These are phyloP conservation scores for Phrynosoma platyrhinos DNA, from an alignment of 2,113 vertebrate species.

Conservation along the genomic window DNA sequence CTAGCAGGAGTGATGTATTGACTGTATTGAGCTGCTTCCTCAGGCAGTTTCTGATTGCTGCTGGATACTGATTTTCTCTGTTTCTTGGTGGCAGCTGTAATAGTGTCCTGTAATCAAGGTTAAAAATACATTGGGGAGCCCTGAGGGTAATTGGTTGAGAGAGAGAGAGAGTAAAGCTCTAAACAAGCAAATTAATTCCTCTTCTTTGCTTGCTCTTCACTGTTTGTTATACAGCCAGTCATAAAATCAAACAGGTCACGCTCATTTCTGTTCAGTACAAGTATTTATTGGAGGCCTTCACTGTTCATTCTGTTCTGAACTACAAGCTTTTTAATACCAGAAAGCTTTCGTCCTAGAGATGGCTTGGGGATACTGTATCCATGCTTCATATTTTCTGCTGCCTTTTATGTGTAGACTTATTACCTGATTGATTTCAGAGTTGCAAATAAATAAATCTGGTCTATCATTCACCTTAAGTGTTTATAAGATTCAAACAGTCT, in stretches of 20 bases:
- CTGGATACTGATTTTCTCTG: constrained; percentile 20
- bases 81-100: constrained; percentile 54
- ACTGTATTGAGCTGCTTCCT: accelerated
- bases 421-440: not conserved
- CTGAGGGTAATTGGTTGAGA: constrained; percentile 14
- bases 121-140: constrained; percentile 41
- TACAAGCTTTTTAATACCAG: not conserved
- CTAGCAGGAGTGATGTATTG: not conserved
- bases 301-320: constrained; percentile 29
- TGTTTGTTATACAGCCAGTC: constrained; percentile 51
- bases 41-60: not conserved
- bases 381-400: not conserved
- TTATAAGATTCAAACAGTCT: not conserved
- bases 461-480: not conserved
- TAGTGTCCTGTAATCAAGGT: constrained; percentile 36
- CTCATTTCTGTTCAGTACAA: constrained; percentile 7
- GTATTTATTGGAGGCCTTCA: constrained; percentile 26
- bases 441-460: not conserved
- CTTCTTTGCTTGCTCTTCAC: constrained; percentile 26
- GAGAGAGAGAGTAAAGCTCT: constrained; percentile 30
- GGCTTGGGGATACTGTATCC: not conserved
- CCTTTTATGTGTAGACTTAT: not conserved
- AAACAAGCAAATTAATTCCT: constrained; percentile 54
- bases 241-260: not conserved
- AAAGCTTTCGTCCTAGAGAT: constrained; percentile 22